Evolutionary conservation across 2,888 invertebrate species (phyloP), one percentile per base, ranked within the genome.

Genomic region (Axea sp.): DNA sequence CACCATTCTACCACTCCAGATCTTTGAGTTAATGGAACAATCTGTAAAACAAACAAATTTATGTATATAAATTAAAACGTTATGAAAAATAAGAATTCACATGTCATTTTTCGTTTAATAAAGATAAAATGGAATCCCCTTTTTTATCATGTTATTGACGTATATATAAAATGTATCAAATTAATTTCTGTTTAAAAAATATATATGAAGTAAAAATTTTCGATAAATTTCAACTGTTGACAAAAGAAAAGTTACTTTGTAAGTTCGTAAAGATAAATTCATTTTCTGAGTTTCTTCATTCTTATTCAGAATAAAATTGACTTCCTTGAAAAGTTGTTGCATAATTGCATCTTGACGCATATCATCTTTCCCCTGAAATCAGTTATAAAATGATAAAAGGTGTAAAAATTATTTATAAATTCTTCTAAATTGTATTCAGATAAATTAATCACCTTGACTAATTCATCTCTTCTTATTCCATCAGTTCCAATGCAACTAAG

Each of bases 1-100:
- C 97, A 97, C 97, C 97, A 98, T 87, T 98, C 95, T 64, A 98
- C 88, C 43, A 98, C 91, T 0, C 98, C 98, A 77, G 95, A 95
- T 51, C 94, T 90, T 81, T 93, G 93, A 0, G 95, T 95, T 84
- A 96, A 88, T 0, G 96, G 95, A 35, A 95, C 92, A 24, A 96
- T 93, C 93, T 94, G 28, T 14, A 60, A 41, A 49, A 5, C 6
- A 1, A 35, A 22, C 8, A 30, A 35, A 22, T 49, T 9, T 28
- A 5, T 28, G 2, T 28, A 28, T 28, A 28, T 4, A 5, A 7
- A 28, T 4, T 8, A 28, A 28, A 8, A n/a, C n/a, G n/a, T n/a
- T n/a, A n/a, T n/a, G n/a, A n/a, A n/a, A n/a, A n/a, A n/a, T n/a
- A n/a, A n/a, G n/a, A n/a, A n/a, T n/a, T n/a, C n/a, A n/a, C n/a